Evolutionary conservation across 2,888 invertebrate genomes (phyloP), one percentile per base, ranked within the genome.

Genomic region (Biston stratarius): DNA sequence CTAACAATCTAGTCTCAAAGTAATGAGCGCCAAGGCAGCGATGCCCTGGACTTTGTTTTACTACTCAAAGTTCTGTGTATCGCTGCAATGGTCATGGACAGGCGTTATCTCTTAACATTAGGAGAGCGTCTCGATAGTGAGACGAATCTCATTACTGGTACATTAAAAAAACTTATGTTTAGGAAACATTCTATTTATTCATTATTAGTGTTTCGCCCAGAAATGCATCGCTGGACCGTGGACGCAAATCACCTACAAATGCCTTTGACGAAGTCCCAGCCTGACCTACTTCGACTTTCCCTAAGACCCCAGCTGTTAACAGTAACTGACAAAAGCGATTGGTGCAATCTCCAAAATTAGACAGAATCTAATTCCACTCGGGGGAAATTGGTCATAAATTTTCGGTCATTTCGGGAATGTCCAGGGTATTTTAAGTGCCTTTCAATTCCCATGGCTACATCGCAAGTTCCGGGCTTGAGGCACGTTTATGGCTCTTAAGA

Each of bases 381-480:
- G 61, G 63, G 77, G 81, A 83, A 85, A 89, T 87, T 83, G 86
- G 75, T 83, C 76, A 85, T 88, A 85, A 86, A 87, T 87, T 83
- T 81, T 78, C 79, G 84, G 83, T 80, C 80, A 83, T 83, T 80
- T 75, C 78, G 71, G 76, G 81, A 82, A 77, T 79, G 76, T 76
- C 76, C 73, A 72, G 72, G 73, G 72, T 74, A 72, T 70, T 68
- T 81, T 80, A 79, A 81, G 76, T 78, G 75, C 68, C 67, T 76
- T 77, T 74, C 71, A 78, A 81, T 77, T 77, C 74, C 71, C 73
- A 71, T 79, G 67, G 74, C 75, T 69, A 69, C 68, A 71, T 77
- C 64, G 71, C 78, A 81, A 81, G 77, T 79, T 79, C 63, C 48
- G 59, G 61, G 49, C 67, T 66, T 61, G 66, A 67, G 72, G 71